Evolutionary conservation across 2,113 vertebrate species (phyloP), one percentile per base, ranked within the genome.

Genomic region (Castor canadensis): DNA sequence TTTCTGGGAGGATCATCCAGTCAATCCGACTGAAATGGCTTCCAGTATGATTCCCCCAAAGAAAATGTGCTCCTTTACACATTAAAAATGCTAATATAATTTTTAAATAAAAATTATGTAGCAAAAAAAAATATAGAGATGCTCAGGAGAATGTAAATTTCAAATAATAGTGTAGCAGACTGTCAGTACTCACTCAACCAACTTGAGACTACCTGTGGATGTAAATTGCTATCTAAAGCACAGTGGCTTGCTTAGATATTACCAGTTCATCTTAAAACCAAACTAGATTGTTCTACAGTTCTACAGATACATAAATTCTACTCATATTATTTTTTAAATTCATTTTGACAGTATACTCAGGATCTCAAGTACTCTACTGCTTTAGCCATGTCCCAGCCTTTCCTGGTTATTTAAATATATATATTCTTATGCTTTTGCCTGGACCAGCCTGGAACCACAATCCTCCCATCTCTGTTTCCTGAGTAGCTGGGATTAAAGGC

Each of bases 21-120:
- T 54, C 79, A 92, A 84, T 86, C 52, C 24, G 0, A 67, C 40
- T 47, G 9, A 32, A 71, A 71, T 19, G 49, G 67, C 64, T n/a
- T n/a, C 76, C 49, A 82, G 43, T 7, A 35, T 12, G 17, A 93
- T 69, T 80, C 40, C n/a, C 58, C n/a, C 62, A 9, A 45, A 80
- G 69, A 73, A 89, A 64, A 38, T 84, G 60, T 71, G 45, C 60
- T 94, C 64, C 87, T 73, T 95, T 95, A 88, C 77, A 90, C 5
- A 5, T 32, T 64, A 76, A 69, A 96, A 93, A 40, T 22, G 72
- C 40, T 75, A 86, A 92, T 87, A 72, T 85, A 30, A 89, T 52
- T 93, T 95, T 87, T 24, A 90, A 92, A 91, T 47, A 80, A 47
- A 20, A 66, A 64, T 58, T n/a, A 43, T n/a, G 26, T 26, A 94